Base-by-base conservation (phyloP, 1,140 invertebrate species). In the Thaumatotibia leucotreta region DNA sequence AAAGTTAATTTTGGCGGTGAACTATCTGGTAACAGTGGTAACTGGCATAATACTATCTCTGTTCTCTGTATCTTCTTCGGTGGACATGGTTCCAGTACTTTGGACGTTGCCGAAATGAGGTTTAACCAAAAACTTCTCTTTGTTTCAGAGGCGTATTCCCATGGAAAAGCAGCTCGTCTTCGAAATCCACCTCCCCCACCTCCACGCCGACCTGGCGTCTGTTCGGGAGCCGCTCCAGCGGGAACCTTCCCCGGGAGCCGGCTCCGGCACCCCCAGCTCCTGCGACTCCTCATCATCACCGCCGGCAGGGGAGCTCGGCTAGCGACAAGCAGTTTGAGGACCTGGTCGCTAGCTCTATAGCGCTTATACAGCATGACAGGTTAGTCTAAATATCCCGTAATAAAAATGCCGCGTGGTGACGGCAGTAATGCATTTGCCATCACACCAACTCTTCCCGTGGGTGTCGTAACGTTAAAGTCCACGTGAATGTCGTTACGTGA, bases 131-230 rank as follows among this genome's bases (percentile, higher is more conserved):
- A 5, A 14, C 0, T 68, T 75, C 81, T 85, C 20, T 64, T 82
- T 92, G 92, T 90, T 92, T 82, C 76, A 94, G 94, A 84, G 94
- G 93, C 75, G 93, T 95, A 1, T 94, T 95, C 76, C 92, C 93
- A 0, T 94, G 94, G 93, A 94, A 93, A 70, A 91, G 90, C 24
- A 92, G 70, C 68, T 83, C 79, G 11, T 74, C 83, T 24, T 10
- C 27, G 0, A 85, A 88, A 65, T 79, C 54, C 31, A 80, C 84
- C 1, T 66, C 78, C 0, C 45, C 62, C 61, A n/a, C 70, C 5
- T 63, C 75, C 10, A 73, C 68, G 1, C 76, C 78, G 0, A 71
- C 79, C 1, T 88, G 88, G 88, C 72, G 79, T 11, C 65, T 90
- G 8, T 91, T 91, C 73, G 80, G 88, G 22, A 86, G 82, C 74